Evolutionary conservation across 1,140 invertebrate species (phyloP).

Genomic region (Pentalonia nigronervosa): DNA sequence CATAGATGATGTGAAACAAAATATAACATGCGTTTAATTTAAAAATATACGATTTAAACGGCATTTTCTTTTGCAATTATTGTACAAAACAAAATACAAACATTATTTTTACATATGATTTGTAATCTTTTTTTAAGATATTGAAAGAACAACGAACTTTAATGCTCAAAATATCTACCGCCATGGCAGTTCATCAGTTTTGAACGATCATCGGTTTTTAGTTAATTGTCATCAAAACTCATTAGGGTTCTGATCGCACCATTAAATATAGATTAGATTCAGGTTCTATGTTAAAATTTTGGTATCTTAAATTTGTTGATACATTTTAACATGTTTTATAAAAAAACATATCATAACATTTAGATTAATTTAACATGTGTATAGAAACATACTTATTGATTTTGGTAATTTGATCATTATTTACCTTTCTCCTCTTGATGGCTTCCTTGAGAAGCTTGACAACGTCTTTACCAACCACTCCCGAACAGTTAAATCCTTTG

Average conservation of each 20-base stretch:
- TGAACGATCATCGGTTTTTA: too few species aligned
- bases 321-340: neutral
- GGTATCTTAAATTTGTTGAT: constrained; percentile 31
- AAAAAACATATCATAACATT: neutral
- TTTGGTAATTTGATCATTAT: constrained; percentile 69
- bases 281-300: constrained; percentile 73
- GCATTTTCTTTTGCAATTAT: too few species aligned
- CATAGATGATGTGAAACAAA: too few species aligned
- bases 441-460: constrained; percentile 81
- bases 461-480: constrained; percentile 86
- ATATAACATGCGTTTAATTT: too few species aligned
- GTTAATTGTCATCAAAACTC: too few species aligned
- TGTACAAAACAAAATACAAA: too few species aligned
- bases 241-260: constrained; percentile 89
- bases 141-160: too few species aligned
- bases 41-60: too few species aligned
- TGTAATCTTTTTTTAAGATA: too few species aligned
- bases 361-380: neutral
- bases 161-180: too few species aligned
- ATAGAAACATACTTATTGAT: neutral
- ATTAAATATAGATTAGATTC: constrained; percentile 90
- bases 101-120: too few species aligned
- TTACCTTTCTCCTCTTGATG: constrained; percentile 74
- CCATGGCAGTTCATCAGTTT: too few species aligned
- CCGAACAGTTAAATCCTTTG: constrained; percentile 88